phyloP scores from a whole-genome alignment of 2,797 vertebrate genomes.

The Myripristis murdjan region DNA sequence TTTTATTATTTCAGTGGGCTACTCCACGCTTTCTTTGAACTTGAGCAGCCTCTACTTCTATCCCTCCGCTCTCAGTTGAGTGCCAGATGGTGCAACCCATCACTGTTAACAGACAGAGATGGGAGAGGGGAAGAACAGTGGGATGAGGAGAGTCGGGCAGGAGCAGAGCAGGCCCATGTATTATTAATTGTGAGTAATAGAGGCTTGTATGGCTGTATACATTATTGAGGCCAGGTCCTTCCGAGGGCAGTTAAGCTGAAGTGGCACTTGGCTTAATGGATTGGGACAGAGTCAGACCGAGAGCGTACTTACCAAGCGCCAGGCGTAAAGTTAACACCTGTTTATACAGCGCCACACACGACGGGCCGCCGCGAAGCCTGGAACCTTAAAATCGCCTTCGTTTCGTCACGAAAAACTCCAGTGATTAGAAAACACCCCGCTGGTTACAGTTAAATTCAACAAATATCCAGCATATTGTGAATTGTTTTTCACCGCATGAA shows the following conservation, averaged over 20 bases:
- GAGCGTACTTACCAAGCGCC: slow-evolving; percentile 49
- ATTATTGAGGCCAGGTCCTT: slow-evolving; percentile 80
- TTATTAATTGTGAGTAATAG: slow-evolving; percentile 84
- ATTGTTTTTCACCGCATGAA: background rate
- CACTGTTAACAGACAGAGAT: slow-evolving; percentile 66
- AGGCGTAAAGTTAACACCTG: slow-evolving; percentile 62
- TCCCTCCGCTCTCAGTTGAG: slow-evolving; percentile 28
- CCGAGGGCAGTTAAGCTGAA: slow-evolving; percentile 74
- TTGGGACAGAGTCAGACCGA: slow-evolving; percentile 60
- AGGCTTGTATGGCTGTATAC: slow-evolving; percentile 76
- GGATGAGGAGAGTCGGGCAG: slow-evolving; percentile 58
- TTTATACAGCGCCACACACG: slow-evolving; percentile 41
- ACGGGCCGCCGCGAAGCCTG: background rate
- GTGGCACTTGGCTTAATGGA: slow-evolving; percentile 75
- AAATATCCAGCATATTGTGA: background rate
- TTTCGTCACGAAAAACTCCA: background rate
- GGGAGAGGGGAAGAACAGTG: slow-evolving; percentile 55
- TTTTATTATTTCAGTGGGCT: slow-evolving; percentile 10
- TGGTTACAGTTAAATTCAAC: background rate
- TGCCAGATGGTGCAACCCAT: slow-evolving; percentile 64
- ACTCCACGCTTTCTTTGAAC: slow-evolving; percentile 58
- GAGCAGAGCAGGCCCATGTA: slow-evolving; percentile 63
- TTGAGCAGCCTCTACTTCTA: background rate
- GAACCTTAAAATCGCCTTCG: slow-evolving; percentile 28
- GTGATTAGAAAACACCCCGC: background rate